Conservation (phyloP, 2,888 invertebrate genomes). For the Lordiphosa andalusiaca region DNA sequence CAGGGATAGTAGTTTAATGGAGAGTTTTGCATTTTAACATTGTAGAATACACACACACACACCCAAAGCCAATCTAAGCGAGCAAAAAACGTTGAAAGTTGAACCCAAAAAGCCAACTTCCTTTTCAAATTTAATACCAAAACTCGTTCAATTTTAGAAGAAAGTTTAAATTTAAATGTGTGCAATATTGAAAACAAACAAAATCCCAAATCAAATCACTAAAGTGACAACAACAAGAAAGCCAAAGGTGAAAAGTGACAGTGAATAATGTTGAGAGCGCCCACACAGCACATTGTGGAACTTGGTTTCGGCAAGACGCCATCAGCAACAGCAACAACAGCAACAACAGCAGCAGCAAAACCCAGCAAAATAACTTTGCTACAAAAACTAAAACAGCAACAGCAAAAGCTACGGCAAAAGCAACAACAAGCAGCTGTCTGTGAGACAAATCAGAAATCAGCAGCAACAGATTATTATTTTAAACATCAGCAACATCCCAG, state of each 20-base stretch:
- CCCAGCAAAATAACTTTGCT: constrained; percentile 42
- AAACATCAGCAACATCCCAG: constrained; percentile 40
- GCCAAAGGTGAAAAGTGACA: constrained; percentile 57
- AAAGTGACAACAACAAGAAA: constrained; percentile 26
- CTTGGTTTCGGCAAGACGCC: constrained; percentile 76
- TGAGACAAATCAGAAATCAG: constrained; percentile 24
- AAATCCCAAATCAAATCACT: constrained; percentile 27
- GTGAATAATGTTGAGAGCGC: constrained; percentile 81
- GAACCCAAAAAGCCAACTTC: not conserved
- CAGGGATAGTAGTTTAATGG: no score
- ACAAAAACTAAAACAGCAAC: constrained; percentile 57
- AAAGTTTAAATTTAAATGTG: constrained; percentile 48
- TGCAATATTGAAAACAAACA: constrained; percentile 30
- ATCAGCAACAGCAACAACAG: constrained; percentile 35
- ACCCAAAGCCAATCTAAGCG: not conserved
- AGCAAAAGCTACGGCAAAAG: constrained; percentile 46
- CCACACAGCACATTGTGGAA: constrained; percentile 81
- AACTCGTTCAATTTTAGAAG: constrained; percentile 38
- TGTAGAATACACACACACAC: no score
- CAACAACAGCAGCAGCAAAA: constrained; percentile 32
- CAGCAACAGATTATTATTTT: constrained; percentile 54
- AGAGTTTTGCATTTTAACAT: no score
- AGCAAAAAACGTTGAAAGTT: not conserved
- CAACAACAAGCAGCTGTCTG: constrained; percentile 9
- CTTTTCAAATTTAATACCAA: constrained; percentile 7